Conservation (phyloP, 2,797 vertebrate genomes). For the Scolopax rusticola region DNA sequence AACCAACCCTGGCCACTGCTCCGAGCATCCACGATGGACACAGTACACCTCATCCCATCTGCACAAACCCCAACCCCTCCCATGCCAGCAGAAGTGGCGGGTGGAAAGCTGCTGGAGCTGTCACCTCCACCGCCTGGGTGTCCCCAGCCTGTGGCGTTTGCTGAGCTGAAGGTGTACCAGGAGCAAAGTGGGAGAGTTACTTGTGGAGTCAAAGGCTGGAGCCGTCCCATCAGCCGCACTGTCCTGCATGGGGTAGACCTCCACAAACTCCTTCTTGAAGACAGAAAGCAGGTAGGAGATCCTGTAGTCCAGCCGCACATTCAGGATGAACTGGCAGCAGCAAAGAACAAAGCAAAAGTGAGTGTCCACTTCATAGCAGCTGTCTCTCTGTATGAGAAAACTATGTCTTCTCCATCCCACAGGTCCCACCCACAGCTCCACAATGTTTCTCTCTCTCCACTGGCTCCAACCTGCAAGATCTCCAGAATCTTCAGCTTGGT, state of each 20-base stretch:
- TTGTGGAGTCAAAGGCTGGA: conserved; percentile 86
- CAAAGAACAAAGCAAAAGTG: neutral
- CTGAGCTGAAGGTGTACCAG: neutral
- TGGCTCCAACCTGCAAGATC: conserved; percentile 89
- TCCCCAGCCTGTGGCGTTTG: neutral
- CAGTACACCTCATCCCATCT: neutral
- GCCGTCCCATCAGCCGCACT: conserved; percentile 90
- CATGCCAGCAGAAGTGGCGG: neutral
- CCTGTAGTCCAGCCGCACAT: conserved; percentile 94
- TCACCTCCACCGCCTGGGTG: neutral
- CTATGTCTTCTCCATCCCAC: neutral
- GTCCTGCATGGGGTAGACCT: conserved; percentile 93
- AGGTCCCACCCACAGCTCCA: neutral
- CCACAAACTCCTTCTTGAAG: conserved; percentile 98
- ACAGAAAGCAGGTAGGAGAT: conserved; percentile 96
- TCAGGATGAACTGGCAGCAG: conserved; percentile 85
- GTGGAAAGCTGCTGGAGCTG: neutral
- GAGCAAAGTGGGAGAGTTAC: conserved; percentile 67
- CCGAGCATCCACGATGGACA: rapidly evolving
- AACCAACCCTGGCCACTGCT: neutral
- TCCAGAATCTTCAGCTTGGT: conserved; percentile 98
- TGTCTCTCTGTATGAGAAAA: neutral
- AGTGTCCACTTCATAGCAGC: neutral
- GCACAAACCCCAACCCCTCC: neutral
- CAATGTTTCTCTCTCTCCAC: neutral